Evolutionary conservation across 2,113 vertebrate genomes (phyloP).

Genomic region (Rhabdornis inornatus): DNA sequence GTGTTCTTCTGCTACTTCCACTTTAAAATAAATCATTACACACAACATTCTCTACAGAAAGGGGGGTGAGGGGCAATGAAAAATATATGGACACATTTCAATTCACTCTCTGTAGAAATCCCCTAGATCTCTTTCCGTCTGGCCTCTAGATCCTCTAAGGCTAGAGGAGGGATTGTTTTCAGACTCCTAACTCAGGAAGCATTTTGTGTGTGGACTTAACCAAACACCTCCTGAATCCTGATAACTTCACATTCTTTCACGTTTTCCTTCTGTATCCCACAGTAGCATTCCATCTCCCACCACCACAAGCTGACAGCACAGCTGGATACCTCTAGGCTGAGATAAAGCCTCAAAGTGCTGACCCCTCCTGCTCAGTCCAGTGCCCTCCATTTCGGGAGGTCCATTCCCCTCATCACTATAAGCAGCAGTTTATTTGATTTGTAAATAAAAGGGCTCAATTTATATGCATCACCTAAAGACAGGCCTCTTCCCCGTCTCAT

Average conservation of each 20-base stretch:
- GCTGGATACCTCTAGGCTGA: accelerated
- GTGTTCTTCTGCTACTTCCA: neutral
- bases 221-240: neutral
- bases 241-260: neutral
- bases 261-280: neutral
- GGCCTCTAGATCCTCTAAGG: neutral
- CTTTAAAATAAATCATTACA: neutral
- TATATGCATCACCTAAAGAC: neutral
- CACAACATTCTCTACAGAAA: neutral
- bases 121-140: neutral
- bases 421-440: neutral
- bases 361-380: neutral
- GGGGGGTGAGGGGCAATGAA: neutral
- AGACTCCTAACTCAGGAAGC: neutral
- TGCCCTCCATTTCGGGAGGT: neutral
- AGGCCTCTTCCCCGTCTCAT: neutral
- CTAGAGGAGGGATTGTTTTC: neutral
- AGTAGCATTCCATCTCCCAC: neutral
- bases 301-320: neutral
- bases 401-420: neutral
- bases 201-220: neutral
- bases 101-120: neutral
- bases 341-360: neutral
- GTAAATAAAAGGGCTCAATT: neutral
- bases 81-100: neutral